These are phyloP conservation scores for Iselma pallidipennis DNA, from an alignment of 2,888 invertebrate genomes.

Conservation along the genomic window DNA sequence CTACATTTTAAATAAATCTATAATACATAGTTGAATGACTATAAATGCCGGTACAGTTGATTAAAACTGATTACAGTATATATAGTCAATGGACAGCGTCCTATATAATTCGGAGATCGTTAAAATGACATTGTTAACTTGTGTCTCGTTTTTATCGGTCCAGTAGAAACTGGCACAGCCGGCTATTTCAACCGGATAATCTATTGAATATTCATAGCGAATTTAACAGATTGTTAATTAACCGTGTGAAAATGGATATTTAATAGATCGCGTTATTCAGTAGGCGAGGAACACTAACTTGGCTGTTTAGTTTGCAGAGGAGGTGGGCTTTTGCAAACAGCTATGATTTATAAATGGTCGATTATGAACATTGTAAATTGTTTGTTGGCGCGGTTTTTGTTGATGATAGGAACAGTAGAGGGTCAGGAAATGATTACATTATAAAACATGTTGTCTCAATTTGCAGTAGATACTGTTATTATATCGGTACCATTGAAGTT, in stretches of 20 bases:
- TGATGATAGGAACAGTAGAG: background rate
- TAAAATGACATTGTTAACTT: constrained; percentile 33
- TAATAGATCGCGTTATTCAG: constrained; percentile 36
- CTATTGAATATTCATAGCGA: constrained; percentile 46
- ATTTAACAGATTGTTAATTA: constrained; percentile 41
- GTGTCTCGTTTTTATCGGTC: constrained; percentile 34
- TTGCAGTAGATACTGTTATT: too few relatives aligned
- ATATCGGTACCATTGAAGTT: too few relatives aligned
- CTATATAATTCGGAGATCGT: constrained; percentile 24
- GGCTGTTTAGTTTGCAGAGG: background rate
- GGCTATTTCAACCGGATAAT: constrained; percentile 33
- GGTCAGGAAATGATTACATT: too few relatives aligned
- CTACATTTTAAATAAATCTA: too few relatives aligned
- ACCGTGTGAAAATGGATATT: constrained; percentile 44
- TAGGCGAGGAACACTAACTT: constrained; percentile 14
- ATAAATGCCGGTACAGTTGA: constrained; percentile 34
- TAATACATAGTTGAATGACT: too few relatives aligned
- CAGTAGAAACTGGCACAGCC: constrained; percentile 24
- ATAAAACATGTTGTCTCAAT: too few relatives aligned
- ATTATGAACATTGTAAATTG: constrained; percentile 11
- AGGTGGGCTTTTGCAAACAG: background rate
- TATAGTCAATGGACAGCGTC: constrained; percentile 37
- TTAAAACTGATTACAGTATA: constrained; percentile 38
- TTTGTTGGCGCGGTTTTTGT: constrained; percentile 10
- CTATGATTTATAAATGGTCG: constrained; percentile 14